Base-by-base conservation (phyloP, 2,113 vertebrate species). In the Puntigrus tetrazona region DNA sequence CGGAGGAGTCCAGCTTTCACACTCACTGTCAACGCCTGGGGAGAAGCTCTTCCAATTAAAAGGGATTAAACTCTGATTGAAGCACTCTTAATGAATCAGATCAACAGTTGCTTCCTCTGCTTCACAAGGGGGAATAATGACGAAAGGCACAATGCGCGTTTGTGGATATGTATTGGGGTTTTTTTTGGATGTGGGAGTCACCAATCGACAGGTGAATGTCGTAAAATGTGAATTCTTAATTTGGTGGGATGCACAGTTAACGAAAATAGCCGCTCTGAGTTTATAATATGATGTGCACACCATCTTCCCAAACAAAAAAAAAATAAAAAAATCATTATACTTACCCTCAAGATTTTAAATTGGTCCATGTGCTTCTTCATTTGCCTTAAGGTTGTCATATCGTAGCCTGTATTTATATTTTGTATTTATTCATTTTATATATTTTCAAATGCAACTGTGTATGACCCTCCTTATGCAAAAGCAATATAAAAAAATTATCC, bases 21-120 rank as follows among this genome's bases (percentile, higher is more conserved):
- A n/a, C 36, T 82, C 63, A 31, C 81, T 85, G 59, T 81, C 47
- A 70, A 13, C 29, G 84, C 86, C 83, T 85, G 79, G 36, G 63
- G 86, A 81, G 63, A 45, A 82, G 79, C 80, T 55, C 27, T 78
- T 47, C 72, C 84, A 89, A 87, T 89, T 89, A 89, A 73, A 63
- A 57, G 63, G 88, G 86, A 89, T 89, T 89, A 89, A 85, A 84
- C 52, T 52, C 73, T 34, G 76, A 34, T 69, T 67, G 73, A 67
- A 31, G 78, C 50, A 43, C 73, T 76, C 50, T 82, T 86, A 57
- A 86, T 88, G 85, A 84, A 80, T 85, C 78, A 78, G 59, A 65
- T 84, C 76, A 75, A 59, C 22, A 70, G 55, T 43, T 61, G 25
- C 84, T 43, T 41, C 50, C 85, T 61, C 65, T 55, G 5, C 13